Evolutionary conservation across 2,113 vertebrate species (phyloP), one percentile per base, ranked within the genome.

Genomic region (Misgurnus mizolepis): DNA sequence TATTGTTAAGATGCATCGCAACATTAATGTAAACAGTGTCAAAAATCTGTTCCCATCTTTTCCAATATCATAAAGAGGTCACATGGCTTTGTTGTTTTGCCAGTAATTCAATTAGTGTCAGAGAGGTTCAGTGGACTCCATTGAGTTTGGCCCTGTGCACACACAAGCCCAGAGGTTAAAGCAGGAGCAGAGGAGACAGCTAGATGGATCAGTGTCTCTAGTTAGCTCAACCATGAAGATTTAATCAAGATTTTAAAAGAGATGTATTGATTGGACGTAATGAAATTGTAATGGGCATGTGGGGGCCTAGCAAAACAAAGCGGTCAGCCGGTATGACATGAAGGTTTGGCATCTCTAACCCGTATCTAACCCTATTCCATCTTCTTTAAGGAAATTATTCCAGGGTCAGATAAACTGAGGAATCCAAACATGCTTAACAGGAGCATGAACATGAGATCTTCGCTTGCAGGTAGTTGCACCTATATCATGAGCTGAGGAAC

Each of bases 171-270:
- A 70, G 65, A 66, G 83, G 80, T 85, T 85, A 82, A 82, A 82
- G 76, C 4, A 60, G 76, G 68, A 62, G 76, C 76, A 76, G 15
- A 84, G 80, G 71, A 78, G 84, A 82, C 80, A 80, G 40, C 84
- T 76, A 69, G 72, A 58, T 45, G 62, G 80, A 82, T 80, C 69
- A 79, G 80, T 45, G 75, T 73, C 73, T 82, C 56, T 40, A 64
- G 84, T 82, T 65, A 72, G 73, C 80, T 85, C 71, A 82, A 82
- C 80, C 84, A 79, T 82, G 80, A 82, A 85, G 78, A 82, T 82
- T 82, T 81, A 80, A 85, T 82, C 77, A 80, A 75, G 84, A 85
- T 85, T 80, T 82, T 53, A 67, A 85, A 76, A 74, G 82, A 82
- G 77, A 80, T 80, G 45, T 82, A 85, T 85, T 82, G 83, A 71